Evolutionary conservation across 2,797 vertebrate species (phyloP).

Genomic region (Cetoscarus ocellatus): DNA sequence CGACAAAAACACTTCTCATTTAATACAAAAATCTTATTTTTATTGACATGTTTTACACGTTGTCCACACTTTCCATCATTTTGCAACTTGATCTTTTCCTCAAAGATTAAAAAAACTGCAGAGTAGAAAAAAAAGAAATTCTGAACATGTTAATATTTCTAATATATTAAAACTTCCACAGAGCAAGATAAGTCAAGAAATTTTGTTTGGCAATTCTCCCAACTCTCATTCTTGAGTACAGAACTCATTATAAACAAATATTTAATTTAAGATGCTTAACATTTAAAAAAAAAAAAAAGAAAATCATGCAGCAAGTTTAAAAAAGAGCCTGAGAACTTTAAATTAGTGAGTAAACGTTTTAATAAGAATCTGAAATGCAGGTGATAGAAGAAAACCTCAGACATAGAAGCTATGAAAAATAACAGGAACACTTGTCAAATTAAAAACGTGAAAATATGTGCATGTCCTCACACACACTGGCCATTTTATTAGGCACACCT

Average conservation of each 20-base stretch:
- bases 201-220: constrained; percentile 48
- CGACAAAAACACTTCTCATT: not conserved
- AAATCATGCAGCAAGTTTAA: constrained; percentile 32
- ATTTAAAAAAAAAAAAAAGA: constrained; percentile 22
- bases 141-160: constrained; percentile 71
- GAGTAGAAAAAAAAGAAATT: constrained; percentile 81
- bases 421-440: no score
- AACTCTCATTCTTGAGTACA: constrained; percentile 39
- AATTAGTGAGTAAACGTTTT: not conserved
- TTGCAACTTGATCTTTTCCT: constrained; percentile 36
- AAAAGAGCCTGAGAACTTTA: constrained; percentile 49
- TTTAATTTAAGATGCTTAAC: constrained; percentile 9
- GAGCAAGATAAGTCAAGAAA: constrained; percentile 66
- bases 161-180: constrained; percentile 66
- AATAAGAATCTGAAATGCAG: no score
- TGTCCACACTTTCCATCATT: constrained; percentile 74
- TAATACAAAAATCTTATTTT: constrained; percentile 79
- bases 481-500: no score
- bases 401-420: no score
- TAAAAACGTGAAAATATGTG: no score
- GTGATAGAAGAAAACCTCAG: no score
- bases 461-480: no score
- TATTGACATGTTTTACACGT: constrained; percentile 89
- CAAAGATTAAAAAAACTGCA: constrained; percentile 84
- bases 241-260: constrained; percentile 36